Base-by-base conservation (phyloP, 1,140 invertebrate genomes). In the Tenebrio molitor region DNA sequence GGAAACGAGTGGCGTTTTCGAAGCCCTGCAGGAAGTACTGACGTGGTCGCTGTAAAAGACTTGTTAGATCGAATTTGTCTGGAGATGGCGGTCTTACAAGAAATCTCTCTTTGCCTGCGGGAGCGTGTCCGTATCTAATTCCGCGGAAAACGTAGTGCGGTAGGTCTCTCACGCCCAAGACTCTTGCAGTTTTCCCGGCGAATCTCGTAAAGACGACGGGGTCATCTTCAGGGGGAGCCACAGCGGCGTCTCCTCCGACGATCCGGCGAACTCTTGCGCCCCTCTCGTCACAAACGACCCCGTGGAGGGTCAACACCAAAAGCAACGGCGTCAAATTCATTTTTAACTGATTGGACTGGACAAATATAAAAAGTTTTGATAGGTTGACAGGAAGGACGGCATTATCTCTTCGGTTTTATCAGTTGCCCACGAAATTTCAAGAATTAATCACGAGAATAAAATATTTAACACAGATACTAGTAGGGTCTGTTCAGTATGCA, bases 71-170 rank as follows among this genome's bases (percentile, higher is more conserved):
- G 23, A 10, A 58, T 12, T n/a, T 5, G 5, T 12, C 36, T 39
- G 7, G n/a, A 39, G 15, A 17, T n/a, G n/a, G n/a, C n/a, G n/a
- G 6, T 64, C 64, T 84, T 86, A 89, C 90, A 82, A 87, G 84
- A 80, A 92, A 94, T 74, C 93, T 81, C 41, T 88, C 82, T 33
- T 84, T 76, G 8, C 88, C 89, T n/a, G 89, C 77, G 1, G 92
- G 92, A 7, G 92, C 87, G 77, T 89, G 83, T 0, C 90, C 92
- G 84, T 90, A 95, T 73, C 91, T 88, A 17, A 94, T 87, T 7
- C 92, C 93, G 65, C 88, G 84, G 72, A 91, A 93, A 4, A 83
- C 83, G 72, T 89, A 90, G 77, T 88, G 86, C 0, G 79, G 74
- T 12, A 77, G 67, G 77, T 88, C 86, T 10, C 84, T 80, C 19